These are phyloP conservation scores for Sipha flava DNA, from an alignment of 1,140 invertebrate genomes.

Conservation along the genomic window DNA sequence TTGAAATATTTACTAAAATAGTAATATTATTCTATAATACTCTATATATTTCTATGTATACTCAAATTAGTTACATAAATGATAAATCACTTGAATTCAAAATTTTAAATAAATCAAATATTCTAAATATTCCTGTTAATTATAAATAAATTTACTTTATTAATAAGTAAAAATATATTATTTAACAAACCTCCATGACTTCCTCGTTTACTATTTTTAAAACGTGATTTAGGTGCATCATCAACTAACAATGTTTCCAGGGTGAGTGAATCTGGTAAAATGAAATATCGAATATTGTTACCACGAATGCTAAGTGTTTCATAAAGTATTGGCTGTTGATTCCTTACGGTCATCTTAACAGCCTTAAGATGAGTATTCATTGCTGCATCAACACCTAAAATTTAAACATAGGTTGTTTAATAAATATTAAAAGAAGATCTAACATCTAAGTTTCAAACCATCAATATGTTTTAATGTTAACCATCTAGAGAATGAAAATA, in stretches of 20 bases:
- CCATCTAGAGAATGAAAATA: background rate
- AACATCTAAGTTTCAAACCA: no score
- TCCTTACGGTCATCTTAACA: conserved; percentile 96
- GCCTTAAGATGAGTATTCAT: conserved; percentile 99
- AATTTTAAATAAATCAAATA: background rate
- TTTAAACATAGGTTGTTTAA: no score
- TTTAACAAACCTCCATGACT: background rate
- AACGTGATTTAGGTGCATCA: conserved; percentile 91
- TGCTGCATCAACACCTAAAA: conserved; percentile 89
- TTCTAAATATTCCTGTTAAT: no score
- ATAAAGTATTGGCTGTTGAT: conserved; percentile 82
- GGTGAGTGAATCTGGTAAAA: conserved; percentile 87
- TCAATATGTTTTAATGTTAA: no score
- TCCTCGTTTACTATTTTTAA: conserved; percentile 70
- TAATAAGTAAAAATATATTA: no score
- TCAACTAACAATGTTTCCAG: conserved; percentile 94
- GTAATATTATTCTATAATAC: no score
- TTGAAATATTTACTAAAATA: no score
- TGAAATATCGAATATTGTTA: conserved; percentile 97
- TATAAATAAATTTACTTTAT: no score
- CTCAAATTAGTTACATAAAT: no score
- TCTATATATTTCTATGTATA: no score
- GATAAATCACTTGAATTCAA: no score
- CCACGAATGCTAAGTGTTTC: conserved; percentile 93
- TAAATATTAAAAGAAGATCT: no score